A percentile compares a stretch with the other conserved stretches of the same genome.
phyloP scores from a whole-genome alignment of 2,888 invertebrate genomes.

The Nomada flava region DNA sequence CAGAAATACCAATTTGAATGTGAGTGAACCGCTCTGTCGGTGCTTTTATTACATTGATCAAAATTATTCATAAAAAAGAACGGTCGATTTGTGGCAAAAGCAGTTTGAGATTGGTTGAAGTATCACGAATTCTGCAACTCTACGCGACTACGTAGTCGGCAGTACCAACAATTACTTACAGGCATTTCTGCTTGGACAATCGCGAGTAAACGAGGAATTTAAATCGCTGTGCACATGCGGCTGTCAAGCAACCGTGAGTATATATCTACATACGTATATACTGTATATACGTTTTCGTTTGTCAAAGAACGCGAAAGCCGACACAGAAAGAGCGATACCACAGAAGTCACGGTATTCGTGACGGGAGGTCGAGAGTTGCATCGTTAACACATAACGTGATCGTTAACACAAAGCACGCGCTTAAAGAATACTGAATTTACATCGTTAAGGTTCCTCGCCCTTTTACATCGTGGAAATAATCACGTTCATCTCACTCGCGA shows the following conservation, averaged over 20 bases:
- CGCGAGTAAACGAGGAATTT: constrained; percentile 33
- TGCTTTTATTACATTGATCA: not conserved
- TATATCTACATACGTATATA: not conserved
- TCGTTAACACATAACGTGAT: constrained; percentile 60
- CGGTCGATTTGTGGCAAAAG: not conserved
- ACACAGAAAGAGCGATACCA: constrained; percentile 26
- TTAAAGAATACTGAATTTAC: constrained; percentile 48
- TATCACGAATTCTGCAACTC: constrained; percentile 26
- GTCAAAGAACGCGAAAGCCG: constrained; percentile 42
- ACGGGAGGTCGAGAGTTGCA: constrained; percentile 47
- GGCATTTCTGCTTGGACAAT: constrained; percentile 10
- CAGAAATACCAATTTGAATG: not conserved
- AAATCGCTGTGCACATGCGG: constrained; percentile 17
- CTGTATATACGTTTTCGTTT: constrained; percentile 18
- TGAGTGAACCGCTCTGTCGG: constrained; percentile 19
- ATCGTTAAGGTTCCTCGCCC: constrained; percentile 52
- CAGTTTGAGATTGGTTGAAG: not conserved
- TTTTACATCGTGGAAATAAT: constrained; percentile 24
- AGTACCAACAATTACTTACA: constrained; percentile 12
- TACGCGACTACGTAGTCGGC: not conserved
- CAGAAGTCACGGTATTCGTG: constrained; percentile 48
- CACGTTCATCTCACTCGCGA: not conserved
- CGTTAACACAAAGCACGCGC: constrained; percentile 53
- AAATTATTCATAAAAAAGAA: constrained; percentile 9
- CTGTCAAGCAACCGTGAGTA: not conserved